phyloP scores from a whole-genome alignment of 35 echinoderm and acorn worm genomes.

The Heliocidaris erythrogramma region DNA sequence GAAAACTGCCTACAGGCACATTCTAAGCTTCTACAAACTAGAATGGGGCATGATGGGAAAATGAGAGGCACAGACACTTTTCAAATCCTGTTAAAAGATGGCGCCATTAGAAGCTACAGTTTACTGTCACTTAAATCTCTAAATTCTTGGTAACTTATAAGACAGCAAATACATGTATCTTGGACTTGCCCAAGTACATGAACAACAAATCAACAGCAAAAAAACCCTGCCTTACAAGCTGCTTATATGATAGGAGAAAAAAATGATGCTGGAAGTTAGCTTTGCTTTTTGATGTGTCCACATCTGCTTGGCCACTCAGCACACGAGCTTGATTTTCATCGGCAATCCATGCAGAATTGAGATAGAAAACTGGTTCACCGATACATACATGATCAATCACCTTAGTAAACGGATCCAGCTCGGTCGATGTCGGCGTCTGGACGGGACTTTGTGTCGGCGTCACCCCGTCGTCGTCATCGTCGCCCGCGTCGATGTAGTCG shows the following conservation, averaged over 20 bases:
- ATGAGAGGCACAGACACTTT: too few relatives aligned
- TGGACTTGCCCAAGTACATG: neutral
- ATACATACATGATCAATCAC: conserved; percentile 94
- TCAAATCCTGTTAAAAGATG: too few relatives aligned
- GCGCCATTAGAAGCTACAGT: too few relatives aligned
- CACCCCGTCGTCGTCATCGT: conserved; percentile 56
- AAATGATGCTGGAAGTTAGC: neutral
- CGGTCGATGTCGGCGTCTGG: conserved; percentile 68
- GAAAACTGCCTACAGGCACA: too few relatives aligned
- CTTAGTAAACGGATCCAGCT: conserved; percentile 88
- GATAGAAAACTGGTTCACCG: conserved; percentile 45
- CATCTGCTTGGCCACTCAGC: neutral
- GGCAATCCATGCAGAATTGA: conserved; percentile 57
- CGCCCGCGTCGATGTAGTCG: conserved; percentile 74
- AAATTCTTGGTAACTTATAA: too few relatives aligned
- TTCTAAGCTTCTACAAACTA: too few relatives aligned
- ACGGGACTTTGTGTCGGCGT: conserved; percentile 60
- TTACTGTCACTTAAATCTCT: too few relatives aligned
- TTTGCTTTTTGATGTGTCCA: neutral
- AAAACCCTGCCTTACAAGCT: neutral
- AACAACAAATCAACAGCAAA: neutral
- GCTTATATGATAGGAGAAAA: neutral
- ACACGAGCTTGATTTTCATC: conserved; percentile 19
- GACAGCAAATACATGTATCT: too few relatives aligned
- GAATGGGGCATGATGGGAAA: too few relatives aligned